A percentile compares a stretch with the other conserved stretches of the same genome.
These are phyloP conservation scores for Cepaea nemoralis DNA, from an alignment of 1,140 invertebrate species.

Conservation along the genomic window DNA sequence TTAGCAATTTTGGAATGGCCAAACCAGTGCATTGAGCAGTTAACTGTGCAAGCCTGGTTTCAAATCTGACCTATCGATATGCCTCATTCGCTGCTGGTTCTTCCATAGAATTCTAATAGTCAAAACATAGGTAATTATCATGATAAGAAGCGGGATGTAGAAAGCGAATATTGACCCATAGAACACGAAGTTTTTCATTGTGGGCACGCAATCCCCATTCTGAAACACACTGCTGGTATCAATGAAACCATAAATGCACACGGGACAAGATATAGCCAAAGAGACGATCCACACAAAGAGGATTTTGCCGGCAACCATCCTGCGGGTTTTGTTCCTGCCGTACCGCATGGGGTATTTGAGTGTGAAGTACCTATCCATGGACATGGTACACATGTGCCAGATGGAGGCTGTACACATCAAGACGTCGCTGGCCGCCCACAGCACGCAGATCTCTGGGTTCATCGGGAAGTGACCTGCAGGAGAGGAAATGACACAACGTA, in stretches of 20 bases:
- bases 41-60: conserved; percentile 43
- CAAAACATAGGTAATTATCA: conserved; percentile 92
- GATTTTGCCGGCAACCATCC: conserved; percentile 88
- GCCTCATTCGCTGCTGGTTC: conserved; percentile 63
- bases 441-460: conserved; percentile 87
- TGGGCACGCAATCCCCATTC: conserved; percentile 78
- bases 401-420: conserved; percentile 93
- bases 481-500: not conserved
- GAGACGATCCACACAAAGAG: conserved; percentile 91
- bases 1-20: conserved; percentile 37
- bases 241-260: conserved; percentile 85
- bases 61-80: conserved; percentile 59
- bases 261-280: conserved; percentile 87
- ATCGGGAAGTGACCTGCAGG: conserved; percentile 91
- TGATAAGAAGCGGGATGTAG: conserved; percentile 93
- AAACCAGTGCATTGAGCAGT: conserved; percentile 44
- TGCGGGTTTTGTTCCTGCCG: conserved; percentile 88
- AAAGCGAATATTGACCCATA: conserved; percentile 94
- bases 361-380: conserved; percentile 81
- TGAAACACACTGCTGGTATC: conserved; percentile 72
- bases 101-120: conserved; percentile 79
- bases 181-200: conserved; percentile 81
- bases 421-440: conserved; percentile 95
- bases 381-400: conserved; percentile 98
- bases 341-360: conserved; percentile 75